A percentile compares a stretch with the other conserved stretches of the same genome.
Evolutionary conservation across 92 coral and sea anemone species (phyloP).

Genomic region (Palythoa caribaeorum): DNA sequence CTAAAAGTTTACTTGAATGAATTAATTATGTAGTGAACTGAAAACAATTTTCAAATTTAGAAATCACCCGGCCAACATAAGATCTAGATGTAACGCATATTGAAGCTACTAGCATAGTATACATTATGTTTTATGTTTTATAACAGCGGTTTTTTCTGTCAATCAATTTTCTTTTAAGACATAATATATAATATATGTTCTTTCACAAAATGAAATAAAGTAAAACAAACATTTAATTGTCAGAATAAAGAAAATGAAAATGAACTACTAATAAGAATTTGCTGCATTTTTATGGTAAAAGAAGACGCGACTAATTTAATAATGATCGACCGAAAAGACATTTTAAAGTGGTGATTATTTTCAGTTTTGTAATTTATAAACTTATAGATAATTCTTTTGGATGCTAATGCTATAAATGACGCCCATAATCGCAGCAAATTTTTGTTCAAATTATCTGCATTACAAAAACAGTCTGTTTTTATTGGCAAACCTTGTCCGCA

Average conservation of each 20-base stretch:
- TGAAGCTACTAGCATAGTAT: no score
- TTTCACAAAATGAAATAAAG: background rate
- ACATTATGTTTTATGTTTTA: no score
- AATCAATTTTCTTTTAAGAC: background rate
- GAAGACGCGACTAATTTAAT: background rate
- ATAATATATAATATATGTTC: background rate
- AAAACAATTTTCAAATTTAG: no score
- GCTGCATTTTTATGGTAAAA: background rate
- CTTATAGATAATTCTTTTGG: background rate
- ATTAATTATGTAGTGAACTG: no score
- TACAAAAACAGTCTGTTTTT: background rate
- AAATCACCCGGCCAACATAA: no score
- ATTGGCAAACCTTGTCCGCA: background rate
- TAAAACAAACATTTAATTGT: background rate
- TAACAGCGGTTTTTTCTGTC: background rate
- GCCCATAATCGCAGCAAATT: background rate
- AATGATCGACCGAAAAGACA: background rate
- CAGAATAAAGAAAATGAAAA: background rate
- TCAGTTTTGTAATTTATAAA: background rate
- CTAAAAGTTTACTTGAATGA: no score
- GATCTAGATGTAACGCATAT: no score
- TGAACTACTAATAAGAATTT: background rate
- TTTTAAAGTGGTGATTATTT: background rate
- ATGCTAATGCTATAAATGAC: background rate
- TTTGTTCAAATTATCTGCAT: background rate